Evolutionary conservation across 2,797 vertebrate genomes (phyloP).

Genomic region (Dendrocincla tyrannina): DNA sequence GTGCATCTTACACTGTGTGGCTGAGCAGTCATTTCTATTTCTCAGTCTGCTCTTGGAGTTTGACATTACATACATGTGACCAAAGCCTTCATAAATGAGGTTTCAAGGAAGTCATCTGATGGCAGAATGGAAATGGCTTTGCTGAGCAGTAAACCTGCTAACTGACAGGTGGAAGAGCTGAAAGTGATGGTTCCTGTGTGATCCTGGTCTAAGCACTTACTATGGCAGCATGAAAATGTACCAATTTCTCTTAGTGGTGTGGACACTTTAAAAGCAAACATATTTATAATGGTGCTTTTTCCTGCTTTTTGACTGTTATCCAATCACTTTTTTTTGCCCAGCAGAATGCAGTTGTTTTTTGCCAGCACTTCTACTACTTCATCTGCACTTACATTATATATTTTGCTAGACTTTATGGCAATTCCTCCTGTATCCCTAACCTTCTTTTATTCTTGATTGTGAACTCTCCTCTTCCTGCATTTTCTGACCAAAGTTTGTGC

Average conservation of each 20-base stretch:
- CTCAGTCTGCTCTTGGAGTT: neutral
- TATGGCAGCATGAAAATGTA: neutral
- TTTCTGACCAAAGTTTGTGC: neutral
- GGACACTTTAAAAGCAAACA: neutral
- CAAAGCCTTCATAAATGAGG: neutral
- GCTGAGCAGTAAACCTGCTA: neutral
- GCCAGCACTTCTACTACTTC: neutral
- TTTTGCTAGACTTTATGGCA: neutral
- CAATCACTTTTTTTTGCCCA: neutral
- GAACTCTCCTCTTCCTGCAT: neutral
- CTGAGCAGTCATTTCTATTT: neutral
- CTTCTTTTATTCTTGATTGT: neutral
- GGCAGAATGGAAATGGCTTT: neutral
- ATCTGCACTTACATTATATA: neutral
- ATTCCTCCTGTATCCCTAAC: neutral
- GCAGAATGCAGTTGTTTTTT: neutral
- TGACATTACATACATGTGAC: neutral
- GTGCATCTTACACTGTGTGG: accelerated
- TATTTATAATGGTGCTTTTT: neutral
- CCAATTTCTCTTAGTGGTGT: neutral
- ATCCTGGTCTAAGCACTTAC: neutral
- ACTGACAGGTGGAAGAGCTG: neutral
- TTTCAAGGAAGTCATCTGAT: neutral
- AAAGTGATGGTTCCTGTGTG: neutral
- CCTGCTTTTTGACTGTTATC: neutral